Conservation (phyloP, 2,888 invertebrate genomes). For the Tenthredo livida region DNA sequence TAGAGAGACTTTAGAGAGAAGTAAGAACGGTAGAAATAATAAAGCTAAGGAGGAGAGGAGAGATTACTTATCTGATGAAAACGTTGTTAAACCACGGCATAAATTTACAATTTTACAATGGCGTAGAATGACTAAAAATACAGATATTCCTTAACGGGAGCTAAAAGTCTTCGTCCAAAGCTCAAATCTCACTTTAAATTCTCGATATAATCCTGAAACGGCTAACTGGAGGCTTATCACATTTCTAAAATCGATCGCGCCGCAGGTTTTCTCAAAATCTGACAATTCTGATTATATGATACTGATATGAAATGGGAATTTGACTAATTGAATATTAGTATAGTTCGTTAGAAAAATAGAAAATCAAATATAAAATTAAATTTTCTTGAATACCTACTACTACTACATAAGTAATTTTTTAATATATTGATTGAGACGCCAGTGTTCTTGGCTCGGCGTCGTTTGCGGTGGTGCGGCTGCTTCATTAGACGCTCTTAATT, state of each 20-base stretch:
- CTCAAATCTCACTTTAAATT: neutral
- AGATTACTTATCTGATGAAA: slow-evolving; percentile 61
- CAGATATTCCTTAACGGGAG: neutral
- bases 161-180: neutral
- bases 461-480: slow-evolving; percentile 75
- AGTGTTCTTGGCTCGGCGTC: slow-evolving; percentile 70
- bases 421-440: slow-evolving; percentile 76
- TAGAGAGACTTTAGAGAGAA: slow-evolving; percentile 36
- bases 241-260: neutral
- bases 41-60: slow-evolving; percentile 44
- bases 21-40: slow-evolving; percentile 52
- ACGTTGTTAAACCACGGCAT: slow-evolving; percentile 59
- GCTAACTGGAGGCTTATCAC: neutral
- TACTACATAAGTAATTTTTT: slow-evolving; percentile 72
- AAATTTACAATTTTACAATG: slow-evolving; percentile 59
- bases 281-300: too few relatives aligned
- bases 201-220: neutral
- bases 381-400: slow-evolving; percentile 60
- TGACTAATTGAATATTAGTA: too few relatives aligned
- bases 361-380: too few relatives aligned
- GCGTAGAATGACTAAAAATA: slow-evolving; percentile 47
- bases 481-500: slow-evolving; percentile 78
- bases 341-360: too few relatives aligned
- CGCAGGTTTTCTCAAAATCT: neutral
- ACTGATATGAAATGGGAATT: too few relatives aligned